These are phyloP conservation scores for Harpegnathos saltator DNA, from an alignment of 1,140 invertebrate genomes.

Conservation along the genomic window DNA sequence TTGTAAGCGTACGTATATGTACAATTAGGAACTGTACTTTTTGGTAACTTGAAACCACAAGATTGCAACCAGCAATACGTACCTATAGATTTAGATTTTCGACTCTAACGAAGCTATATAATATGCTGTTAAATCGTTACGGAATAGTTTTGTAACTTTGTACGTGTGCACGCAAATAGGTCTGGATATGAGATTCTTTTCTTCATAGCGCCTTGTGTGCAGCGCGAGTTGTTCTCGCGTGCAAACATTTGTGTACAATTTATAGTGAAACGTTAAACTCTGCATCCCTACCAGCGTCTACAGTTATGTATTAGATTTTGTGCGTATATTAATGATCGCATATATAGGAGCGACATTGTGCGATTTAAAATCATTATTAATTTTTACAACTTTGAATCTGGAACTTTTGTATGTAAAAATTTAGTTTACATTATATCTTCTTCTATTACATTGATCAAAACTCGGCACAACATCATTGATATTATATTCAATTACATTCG, in stretches of 20 bases:
- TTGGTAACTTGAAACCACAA: no score
- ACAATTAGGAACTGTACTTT: no score
- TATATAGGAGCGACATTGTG: not conserved
- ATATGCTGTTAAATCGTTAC: no score
- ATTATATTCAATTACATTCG: constrained; percentile 3
- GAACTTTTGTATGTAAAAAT: constrained; percentile 10
- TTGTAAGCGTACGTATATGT: no score
- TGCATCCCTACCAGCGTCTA: constrained; percentile 53
- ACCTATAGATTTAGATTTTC: no score
- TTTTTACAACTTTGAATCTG: constrained; percentile 19
- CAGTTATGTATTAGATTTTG: constrained; percentile 55
- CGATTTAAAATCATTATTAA: constrained; percentile 33
- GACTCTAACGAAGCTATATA: no score
- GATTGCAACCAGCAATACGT: no score
- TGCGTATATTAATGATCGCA: constrained; percentile 3
- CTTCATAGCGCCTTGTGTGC: constrained; percentile 12
- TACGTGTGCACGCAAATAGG: no score
- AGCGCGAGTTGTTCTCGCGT: not conserved
- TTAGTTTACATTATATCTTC: constrained; percentile 10
- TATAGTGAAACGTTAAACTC: constrained; percentile 25
- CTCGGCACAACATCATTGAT: not conserved
- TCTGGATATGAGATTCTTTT: not conserved
- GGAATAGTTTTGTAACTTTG: no score
- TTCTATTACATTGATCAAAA: not conserved
- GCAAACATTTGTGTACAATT: constrained; percentile 5